These are phyloP conservation scores for Dicranocentrus wangi DNA, from an alignment of 2,888 invertebrate species.

Conservation along the genomic window DNA sequence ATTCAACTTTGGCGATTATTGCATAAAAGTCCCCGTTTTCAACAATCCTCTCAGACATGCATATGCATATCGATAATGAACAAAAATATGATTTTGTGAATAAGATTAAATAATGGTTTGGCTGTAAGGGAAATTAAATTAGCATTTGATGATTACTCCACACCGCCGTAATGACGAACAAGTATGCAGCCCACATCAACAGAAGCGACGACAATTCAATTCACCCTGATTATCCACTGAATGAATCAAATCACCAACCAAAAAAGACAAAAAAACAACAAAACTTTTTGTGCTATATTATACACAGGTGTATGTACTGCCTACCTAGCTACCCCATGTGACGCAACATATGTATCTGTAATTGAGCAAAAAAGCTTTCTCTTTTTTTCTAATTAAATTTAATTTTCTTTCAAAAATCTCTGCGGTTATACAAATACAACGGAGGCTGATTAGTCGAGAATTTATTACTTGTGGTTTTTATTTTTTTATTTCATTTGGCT, in stretches of 20 bases:
- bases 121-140: slow-evolving; percentile 31
- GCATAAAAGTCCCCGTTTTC: neutral
- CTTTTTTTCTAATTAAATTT: slow-evolving; percentile 20
- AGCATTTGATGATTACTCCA: slow-evolving; percentile 20
- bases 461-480: too few relatives aligned
- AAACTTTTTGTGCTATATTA: too few relatives aligned
- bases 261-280: slow-evolving; percentile 12
- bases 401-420: slow-evolving; percentile 7
- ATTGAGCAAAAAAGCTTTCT: slow-evolving; percentile 6
- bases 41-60: too few relatives aligned
- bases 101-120: neutral
- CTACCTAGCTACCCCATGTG: too few relatives aligned
- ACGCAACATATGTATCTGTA: too few relatives aligned
- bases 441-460: neutral
- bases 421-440: neutral
- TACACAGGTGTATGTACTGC: too few relatives aligned
- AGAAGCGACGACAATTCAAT: slow-evolving; percentile 33
- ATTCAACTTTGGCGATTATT: neutral
- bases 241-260: neutral
- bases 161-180: neutral
- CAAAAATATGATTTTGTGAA: too few relatives aligned
- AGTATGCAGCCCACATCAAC: neutral
- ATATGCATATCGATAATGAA: neutral
- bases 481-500: too few relatives aligned
- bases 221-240: neutral